A percentile compares a stretch with the other conserved stretches of the same genome.
phyloP scores from a whole-genome alignment of 2,113 vertebrate genomes.

The Myrmophylax atrothorax region DNA sequence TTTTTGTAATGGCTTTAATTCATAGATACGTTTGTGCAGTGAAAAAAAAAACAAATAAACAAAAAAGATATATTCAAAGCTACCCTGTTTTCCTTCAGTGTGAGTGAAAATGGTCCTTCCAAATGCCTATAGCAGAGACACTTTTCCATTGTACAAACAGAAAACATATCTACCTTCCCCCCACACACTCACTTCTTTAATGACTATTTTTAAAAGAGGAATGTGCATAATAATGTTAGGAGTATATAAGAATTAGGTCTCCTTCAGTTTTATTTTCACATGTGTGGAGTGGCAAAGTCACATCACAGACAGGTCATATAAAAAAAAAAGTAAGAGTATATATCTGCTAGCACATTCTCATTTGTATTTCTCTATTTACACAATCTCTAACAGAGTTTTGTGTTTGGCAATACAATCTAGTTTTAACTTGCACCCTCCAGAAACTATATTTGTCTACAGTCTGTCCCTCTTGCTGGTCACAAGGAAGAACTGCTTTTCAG shows the following conservation, averaged over 20 bases:
- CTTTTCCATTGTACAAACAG: neutral
- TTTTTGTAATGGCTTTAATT: neutral
- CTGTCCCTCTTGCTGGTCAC: neutral
- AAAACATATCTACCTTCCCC: neutral
- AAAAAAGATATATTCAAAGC: neutral
- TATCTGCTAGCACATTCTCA: neutral
- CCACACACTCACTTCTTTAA: neutral
- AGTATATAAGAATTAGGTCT: neutral
- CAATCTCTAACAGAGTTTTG: neutral
- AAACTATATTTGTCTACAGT: neutral
- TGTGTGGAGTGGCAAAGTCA: neutral
- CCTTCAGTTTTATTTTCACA: neutral
- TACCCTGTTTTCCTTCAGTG: neutral
- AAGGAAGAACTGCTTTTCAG: conserved; percentile 26
- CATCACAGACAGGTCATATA: neutral
- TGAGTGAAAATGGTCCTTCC: neutral
- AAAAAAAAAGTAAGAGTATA: neutral
- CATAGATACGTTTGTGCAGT: fast-evolving
- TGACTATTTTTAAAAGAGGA: neutral
- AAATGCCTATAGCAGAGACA: neutral
- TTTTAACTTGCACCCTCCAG: neutral
- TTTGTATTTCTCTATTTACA: neutral
- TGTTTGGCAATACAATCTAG: neutral
- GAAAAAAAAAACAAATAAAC: neutral
- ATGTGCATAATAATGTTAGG: neutral